Conservation (phyloP, 2,113 vertebrate species). For the Semnopithecus entellus region DNA sequence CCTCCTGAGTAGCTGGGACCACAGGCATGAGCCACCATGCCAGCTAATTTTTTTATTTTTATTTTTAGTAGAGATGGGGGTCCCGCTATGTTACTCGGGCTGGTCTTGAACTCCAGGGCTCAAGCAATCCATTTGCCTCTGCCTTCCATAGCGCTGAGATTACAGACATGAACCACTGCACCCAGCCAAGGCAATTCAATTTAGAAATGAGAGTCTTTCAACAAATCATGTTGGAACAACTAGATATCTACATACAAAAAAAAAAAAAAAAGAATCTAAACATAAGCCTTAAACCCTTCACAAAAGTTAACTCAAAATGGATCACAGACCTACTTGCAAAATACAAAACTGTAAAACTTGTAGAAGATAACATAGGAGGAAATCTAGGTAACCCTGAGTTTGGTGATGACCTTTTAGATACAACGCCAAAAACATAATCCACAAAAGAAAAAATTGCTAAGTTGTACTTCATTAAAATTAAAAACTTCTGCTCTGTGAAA, state of each 20-base stretch:
- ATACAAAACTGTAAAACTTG: not conserved
- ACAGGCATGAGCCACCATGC: no score
- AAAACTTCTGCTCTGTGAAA: not conserved
- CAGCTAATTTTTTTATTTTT: no score
- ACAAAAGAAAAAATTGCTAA: not conserved
- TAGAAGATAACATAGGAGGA: not conserved
- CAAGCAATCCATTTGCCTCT: no score
- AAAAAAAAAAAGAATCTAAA: not conserved
- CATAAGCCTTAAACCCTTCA: not conserved
- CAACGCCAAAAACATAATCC: not conserved
- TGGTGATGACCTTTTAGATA: not conserved
- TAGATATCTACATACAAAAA: not conserved
- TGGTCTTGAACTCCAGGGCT: no score
- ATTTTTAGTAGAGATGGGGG: no score
- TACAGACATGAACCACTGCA: no score
- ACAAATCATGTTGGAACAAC: not conserved
- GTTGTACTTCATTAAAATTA: not conserved
- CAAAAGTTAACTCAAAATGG: not conserved
- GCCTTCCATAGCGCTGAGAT: no score
- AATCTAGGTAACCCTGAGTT: not conserved
- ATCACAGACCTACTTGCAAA: not conserved
- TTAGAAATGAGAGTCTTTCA: conserved; percentile 3
- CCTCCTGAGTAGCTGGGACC: no score
- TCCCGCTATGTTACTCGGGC: no score
- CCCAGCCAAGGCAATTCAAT: not conserved